Percentiles rank a stretch among this genome's conserved stretches.
These are phyloP conservation scores for Silurus meridionalis DNA, from an alignment of 2,113 vertebrate genomes.

Conservation along the genomic window DNA sequence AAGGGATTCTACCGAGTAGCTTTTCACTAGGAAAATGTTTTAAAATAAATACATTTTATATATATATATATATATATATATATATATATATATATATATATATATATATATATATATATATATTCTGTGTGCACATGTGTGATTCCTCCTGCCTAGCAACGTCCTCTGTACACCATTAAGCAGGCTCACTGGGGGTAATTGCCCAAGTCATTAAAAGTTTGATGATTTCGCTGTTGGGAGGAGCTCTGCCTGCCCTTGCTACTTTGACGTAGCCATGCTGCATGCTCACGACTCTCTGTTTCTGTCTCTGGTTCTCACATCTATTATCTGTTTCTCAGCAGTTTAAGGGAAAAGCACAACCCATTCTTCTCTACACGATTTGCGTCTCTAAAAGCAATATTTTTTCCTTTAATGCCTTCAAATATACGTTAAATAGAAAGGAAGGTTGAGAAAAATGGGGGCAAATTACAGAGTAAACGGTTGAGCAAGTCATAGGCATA, in stretches of 20 bases:
- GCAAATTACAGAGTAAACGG: neutral
- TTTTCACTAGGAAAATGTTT: constrained; percentile 45
- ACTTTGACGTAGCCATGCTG: constrained; percentile 65
- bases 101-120: too few species aligned
- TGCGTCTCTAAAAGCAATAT: constrained; percentile 54
- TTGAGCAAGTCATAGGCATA: neutral
- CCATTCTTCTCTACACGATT: constrained; percentile 42
- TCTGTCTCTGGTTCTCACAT: constrained; percentile 5
- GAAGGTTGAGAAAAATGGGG: constrained; percentile 36
- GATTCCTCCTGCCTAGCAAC: constrained; percentile 62
- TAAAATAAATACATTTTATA: neutral
- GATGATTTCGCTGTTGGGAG: constrained; percentile 75
- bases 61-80: too few species aligned
- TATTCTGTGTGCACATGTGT: constrained; percentile 24
- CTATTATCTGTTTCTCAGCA: constrained; percentile 12
- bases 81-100: too few species aligned
- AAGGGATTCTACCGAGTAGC: constrained; percentile 42
- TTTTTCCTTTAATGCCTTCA: constrained; percentile 65
- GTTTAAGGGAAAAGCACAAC: constrained; percentile 53
- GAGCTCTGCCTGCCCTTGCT: constrained; percentile 71
- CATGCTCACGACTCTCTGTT: constrained; percentile 59
- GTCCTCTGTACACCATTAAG: constrained; percentile 74
- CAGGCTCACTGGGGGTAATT: constrained; percentile 75
- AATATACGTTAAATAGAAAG: constrained; percentile 48
- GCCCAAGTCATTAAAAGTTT: constrained; percentile 81